phyloP scores from a whole-genome alignment of 2,113 vertebrate genomes.

The Panurus biarmicus region DNA sequence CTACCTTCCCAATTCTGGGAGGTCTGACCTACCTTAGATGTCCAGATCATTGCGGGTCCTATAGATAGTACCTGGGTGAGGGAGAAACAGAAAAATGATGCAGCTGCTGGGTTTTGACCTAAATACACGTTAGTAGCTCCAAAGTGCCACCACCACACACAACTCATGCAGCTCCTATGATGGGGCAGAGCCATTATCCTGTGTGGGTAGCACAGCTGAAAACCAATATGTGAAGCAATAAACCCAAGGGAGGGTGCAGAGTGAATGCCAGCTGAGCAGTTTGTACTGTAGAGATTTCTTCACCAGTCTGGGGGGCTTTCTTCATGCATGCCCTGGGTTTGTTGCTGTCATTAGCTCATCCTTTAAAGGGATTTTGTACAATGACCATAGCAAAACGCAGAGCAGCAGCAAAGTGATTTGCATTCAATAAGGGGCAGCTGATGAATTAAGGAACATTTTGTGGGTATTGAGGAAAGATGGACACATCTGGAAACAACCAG shows the following conservation, averaged over 20 bases:
- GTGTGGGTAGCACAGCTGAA: background rate
- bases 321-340: background rate
- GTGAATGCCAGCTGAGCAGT: background rate
- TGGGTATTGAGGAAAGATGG: background rate
- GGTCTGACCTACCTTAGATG: background rate
- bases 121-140: background rate
- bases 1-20: background rate
- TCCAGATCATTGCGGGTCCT: background rate
- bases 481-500: background rate
- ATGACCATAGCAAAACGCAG: background rate
- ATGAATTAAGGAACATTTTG: background rate
- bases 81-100: background rate
- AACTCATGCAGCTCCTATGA: background rate
- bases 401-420: background rate
- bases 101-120: background rate
- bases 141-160: background rate
- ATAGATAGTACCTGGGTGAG: background rate
- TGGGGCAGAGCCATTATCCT: background rate
- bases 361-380: background rate
- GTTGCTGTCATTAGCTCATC: background rate
- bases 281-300: background rate
- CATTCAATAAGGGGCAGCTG: background rate
- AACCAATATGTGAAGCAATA: background rate
- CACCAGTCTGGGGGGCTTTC: background rate
- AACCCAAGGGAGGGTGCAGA: background rate